Percentiles rank a stretch among this genome's conserved stretches.
phyloP scores from a whole-genome alignment of 1,140 invertebrate genomes.

The Cotesia vestalis region DNA sequence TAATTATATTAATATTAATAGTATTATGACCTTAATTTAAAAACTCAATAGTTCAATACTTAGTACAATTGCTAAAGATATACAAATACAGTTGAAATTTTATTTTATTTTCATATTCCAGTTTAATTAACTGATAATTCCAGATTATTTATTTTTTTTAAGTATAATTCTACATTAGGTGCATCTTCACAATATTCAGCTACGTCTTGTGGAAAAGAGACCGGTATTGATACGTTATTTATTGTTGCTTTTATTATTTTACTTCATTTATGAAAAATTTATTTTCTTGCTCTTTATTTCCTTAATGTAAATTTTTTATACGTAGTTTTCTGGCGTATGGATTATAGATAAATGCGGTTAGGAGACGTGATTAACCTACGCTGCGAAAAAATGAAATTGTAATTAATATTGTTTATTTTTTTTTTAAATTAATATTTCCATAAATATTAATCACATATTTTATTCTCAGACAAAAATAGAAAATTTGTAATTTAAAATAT shows the following conservation, averaged over 20 bases:
- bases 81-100: constrained; percentile 62
- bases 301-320: constrained; percentile 33
- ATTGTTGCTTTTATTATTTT: constrained; percentile 14
- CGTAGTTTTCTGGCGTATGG: constrained; percentile 29
- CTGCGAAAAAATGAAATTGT: constrained; percentile 50
- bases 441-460: no score
- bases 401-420: not conserved
- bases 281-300: not conserved
- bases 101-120: constrained; percentile 52
- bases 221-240: constrained; percentile 32
- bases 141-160: constrained; percentile 36
- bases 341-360: constrained; percentile 57
- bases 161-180: constrained; percentile 40
- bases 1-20: constrained; percentile 36
- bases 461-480: no score
- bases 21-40: constrained; percentile 45
- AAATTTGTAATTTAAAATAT: no score
- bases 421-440: no score
- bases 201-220: constrained; percentile 24
- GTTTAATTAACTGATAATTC: constrained; percentile 37
- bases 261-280: not conserved
- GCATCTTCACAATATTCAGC: constrained; percentile 33
- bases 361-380: constrained; percentile 55
- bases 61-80: constrained; percentile 61
- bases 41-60: constrained; percentile 60